Conservation (phyloP, 2,113 vertebrate species). For the Pedionomus torquatus region DNA sequence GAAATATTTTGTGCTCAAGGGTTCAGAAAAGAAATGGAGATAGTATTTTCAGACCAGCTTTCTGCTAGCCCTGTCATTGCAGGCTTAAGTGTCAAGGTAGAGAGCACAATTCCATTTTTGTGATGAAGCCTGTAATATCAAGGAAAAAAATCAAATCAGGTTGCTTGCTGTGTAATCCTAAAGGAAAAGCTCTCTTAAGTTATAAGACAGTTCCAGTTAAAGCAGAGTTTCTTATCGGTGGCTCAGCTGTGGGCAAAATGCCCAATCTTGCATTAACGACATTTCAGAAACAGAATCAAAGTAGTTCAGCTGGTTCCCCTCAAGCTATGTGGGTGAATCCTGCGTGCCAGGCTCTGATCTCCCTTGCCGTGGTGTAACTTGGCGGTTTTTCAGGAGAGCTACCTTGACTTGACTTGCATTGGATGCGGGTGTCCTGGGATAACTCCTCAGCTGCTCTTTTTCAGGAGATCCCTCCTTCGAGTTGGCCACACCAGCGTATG, state of each 20-base stretch:
- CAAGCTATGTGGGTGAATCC: neutral
- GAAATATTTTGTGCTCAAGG: neutral
- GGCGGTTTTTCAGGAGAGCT: neutral
- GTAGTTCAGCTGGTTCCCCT: neutral
- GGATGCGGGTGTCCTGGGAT: neutral
- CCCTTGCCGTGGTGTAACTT: neutral
- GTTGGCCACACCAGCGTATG: neutral
- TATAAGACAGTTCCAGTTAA: slow-evolving; percentile 25
- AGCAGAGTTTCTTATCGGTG: slow-evolving; percentile 23
- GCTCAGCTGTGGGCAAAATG: slow-evolving; percentile 16
- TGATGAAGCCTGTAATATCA: slow-evolving; percentile 32
- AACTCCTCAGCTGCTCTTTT: neutral
- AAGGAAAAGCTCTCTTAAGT: slow-evolving; percentile 33
- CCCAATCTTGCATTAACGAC: neutral
- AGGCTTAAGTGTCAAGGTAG: neutral
- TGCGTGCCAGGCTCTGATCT: neutral
- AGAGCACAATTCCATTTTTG: slow-evolving; percentile 24
- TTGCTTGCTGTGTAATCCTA: slow-evolving; percentile 45
- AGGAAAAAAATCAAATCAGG: slow-evolving; percentile 16
- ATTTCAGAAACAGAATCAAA: slow-evolving; percentile 23
- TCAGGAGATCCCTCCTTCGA: neutral
- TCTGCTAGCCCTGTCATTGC: neutral
- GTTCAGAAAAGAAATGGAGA: neutral
- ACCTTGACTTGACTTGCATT: neutral
- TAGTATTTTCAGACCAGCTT: neutral